A percentile compares a stretch with the other conserved stretches of the same genome.
Conservation (phyloP, 2,113 vertebrate species). For the Genyomyrus donnyi region DNA sequence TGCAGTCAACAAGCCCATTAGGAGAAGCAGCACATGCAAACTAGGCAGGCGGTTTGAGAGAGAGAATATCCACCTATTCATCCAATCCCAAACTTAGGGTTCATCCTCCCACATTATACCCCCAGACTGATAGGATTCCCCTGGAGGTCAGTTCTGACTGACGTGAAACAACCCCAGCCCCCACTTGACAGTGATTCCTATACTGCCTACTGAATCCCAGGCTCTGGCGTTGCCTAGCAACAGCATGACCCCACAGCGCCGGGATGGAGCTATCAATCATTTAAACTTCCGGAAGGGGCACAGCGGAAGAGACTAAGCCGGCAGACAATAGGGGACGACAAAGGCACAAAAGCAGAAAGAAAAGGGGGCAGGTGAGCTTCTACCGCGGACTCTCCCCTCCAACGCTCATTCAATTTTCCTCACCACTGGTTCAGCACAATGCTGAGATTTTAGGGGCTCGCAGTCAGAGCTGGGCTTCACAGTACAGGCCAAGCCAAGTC, state of each 20-base stretch:
- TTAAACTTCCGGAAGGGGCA: slow-evolving; percentile 44
- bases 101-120: neutral
- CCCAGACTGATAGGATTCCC: neutral
- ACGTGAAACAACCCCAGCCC: neutral
- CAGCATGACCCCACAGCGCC: slow-evolving; percentile 43
- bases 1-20: neutral
- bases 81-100: neutral
- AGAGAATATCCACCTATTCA: neutral
- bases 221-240: slow-evolving; percentile 48
- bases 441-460: slow-evolving; percentile 25
- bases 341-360: neutral
- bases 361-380: neutral
- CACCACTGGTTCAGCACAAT: slow-evolving; percentile 16
- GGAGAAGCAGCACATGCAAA: neutral
- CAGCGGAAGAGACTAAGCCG: neutral
- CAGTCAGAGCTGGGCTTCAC: slow-evolving; percentile 20
- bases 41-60: neutral
- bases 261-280: slow-evolving; percentile 52
- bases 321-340: neutral
- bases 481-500: slow-evolving; percentile 27
- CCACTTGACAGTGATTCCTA: neutral
- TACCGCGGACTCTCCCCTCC: neutral
- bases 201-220: slow-evolving; percentile 21
- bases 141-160: neutral
- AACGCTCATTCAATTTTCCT: slow-evolving; percentile 23